Conservation (phyloP, 1,140 invertebrate genomes). For the Palaemon carinicauda region DNA sequence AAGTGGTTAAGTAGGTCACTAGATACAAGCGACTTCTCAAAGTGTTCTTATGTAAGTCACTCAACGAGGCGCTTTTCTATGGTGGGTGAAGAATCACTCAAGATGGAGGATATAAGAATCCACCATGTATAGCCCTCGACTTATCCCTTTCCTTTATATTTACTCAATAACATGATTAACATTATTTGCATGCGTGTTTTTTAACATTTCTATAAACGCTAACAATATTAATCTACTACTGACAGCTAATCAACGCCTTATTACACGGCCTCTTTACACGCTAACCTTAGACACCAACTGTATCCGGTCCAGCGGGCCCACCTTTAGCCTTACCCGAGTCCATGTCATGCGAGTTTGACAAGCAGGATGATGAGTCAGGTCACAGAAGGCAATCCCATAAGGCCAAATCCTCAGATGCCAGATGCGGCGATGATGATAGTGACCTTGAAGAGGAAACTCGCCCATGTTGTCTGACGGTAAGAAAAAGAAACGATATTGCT, state of each 20-base stretch:
- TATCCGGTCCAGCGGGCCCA: neutral
- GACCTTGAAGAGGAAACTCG: neutral
- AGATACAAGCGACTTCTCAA: too few species aligned
- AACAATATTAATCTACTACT: neutral
- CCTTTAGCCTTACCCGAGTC: slow-evolving; percentile 38
- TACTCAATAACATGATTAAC: neutral
- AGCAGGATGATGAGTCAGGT: neutral
- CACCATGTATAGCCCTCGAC: too few species aligned
- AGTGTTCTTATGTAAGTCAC: too few species aligned
- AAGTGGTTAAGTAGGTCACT: too few species aligned
- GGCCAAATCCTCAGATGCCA: neutral
- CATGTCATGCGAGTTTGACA: slow-evolving; percentile 26
- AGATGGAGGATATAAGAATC: too few species aligned
- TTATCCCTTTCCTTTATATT: neutral
- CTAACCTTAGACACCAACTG: neutral
- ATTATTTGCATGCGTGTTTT: neutral
- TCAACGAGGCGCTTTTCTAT: too few species aligned
- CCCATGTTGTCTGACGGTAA: slow-evolving; percentile 27
- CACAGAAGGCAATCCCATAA: neutral
- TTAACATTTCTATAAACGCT: neutral
- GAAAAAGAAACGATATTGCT: neutral
- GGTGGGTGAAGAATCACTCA: too few species aligned
- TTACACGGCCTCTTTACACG: neutral
- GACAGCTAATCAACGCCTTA: neutral
- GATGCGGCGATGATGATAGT: neutral